Evolutionary conservation across 2,113 vertebrate genomes (phyloP).

Genomic region (Hyaena hyaena): DNA sequence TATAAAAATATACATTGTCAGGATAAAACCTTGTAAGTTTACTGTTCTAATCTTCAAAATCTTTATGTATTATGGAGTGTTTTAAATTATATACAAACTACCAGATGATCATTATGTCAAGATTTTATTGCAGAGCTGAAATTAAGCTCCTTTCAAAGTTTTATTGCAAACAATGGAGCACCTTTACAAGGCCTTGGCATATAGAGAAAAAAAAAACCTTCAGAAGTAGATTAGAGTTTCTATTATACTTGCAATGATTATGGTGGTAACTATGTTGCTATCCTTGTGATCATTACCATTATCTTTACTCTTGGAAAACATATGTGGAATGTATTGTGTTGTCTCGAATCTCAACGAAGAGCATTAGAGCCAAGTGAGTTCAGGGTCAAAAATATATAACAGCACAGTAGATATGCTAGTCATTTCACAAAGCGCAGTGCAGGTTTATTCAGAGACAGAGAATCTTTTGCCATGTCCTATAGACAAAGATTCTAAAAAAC

Average conservation of each 20-base stretch:
- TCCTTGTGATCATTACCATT: not conserved
- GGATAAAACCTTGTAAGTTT: slow-evolving; percentile 28
- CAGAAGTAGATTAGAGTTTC: not conserved
- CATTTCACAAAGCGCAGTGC: not conserved
- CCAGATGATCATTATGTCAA: slow-evolving; percentile 48
- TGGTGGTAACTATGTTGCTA: not conserved
- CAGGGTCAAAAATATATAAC: not conserved
- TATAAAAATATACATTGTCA: slow-evolving; percentile 24
- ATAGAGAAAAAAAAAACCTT: not conserved
- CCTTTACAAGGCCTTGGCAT: not conserved
- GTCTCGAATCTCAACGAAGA: not conserved
- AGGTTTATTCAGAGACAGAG: not conserved
- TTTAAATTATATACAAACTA: slow-evolving; percentile 36
- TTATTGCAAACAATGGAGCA: slow-evolving; percentile 43
- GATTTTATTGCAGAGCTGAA: slow-evolving; percentile 23
- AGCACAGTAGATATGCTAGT: fast-evolving
- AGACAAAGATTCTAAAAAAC: not conserved
- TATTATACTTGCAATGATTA: slow-evolving; percentile 9
- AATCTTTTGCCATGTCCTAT: not conserved
- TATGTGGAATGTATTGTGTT: not conserved
- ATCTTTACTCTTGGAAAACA: not conserved
- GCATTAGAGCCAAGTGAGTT: not conserved
- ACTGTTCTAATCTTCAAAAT: slow-evolving; percentile 20
- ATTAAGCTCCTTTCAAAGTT: slow-evolving; percentile 14
- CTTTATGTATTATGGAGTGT: slow-evolving; percentile 41